Evolutionary conservation across 2,888 invertebrate species (phyloP), one percentile per base, ranked within the genome.

Genomic region (Julus scanicus): DNA sequence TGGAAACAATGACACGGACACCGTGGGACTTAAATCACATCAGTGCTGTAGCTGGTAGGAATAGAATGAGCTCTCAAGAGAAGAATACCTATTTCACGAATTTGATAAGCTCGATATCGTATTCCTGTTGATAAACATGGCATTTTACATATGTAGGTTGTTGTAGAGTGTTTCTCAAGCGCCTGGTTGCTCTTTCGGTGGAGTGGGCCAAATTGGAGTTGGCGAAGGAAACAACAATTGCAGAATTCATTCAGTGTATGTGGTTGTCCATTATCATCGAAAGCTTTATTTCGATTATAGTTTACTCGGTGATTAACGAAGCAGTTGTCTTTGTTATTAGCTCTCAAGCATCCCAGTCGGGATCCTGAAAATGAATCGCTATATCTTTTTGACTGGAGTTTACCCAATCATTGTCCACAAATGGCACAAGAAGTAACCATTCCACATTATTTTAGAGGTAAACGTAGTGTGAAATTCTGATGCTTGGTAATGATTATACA

Each of bases 311-410:
- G 6, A 37, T 71, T 87, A 37, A 40, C n/a, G 57, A 63, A n/a
- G 17, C 3, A 3, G 0, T 39, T 87, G 49, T 17, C 4, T 57
- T 87, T 71, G 15, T 20, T 20, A 40, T 37, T 87, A 87, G 87
- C 87, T 37, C 87, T 88, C n/a, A 86, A 86, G 80, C 86, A 88
- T 86, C 85, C 86, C 29, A 84, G 20, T 39, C 63, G 86, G 17
- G 88, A 88, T 49, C 87, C 86, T 29, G 80, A 49, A 6, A 37
- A 44, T 57, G 88, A 86, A 53, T 40, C 87, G 9, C 87, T 86
- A 53, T 91, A 91, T 89, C 90, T 92, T 85, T 92, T 92, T 91
- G 92, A 92, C 89, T 92, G 92, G 92, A 91, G 91, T 88, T 89
- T 92, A 63, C 92, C 91, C 1, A 84, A 91, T 57, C 90, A 91